phyloP scores from a whole-genome alignment of 2,888 invertebrate species.

The Nymphalis urticae region DNA sequence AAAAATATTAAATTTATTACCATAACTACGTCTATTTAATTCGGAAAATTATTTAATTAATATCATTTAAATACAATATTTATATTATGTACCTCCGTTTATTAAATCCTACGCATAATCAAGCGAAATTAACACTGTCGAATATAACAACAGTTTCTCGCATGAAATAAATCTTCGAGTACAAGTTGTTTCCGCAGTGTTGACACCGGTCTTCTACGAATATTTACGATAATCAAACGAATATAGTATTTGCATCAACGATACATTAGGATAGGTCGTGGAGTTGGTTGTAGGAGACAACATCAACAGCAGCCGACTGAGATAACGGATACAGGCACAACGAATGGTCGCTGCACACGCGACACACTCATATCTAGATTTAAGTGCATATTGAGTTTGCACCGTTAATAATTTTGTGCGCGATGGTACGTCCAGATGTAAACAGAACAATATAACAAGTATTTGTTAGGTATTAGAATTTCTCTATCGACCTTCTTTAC shows the following conservation, averaged over 20 bases:
- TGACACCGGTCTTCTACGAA: constrained; percentile 2
- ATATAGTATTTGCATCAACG: constrained; percentile 22
- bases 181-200: constrained; percentile 16
- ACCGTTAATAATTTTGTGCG: constrained; percentile 40
- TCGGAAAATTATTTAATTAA: no score
- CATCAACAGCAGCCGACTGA: constrained; percentile 43
- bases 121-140: neutral
- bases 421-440: constrained; percentile 43
- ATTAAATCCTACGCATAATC: no score
- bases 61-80: no score
- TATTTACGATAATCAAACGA: constrained; percentile 21
- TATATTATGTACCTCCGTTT: no score
- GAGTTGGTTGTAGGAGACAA: constrained; percentile 41
- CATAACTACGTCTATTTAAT: no score
- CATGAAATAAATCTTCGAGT: constrained; percentile 2
- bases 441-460: constrained; percentile 39
- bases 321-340: constrained; percentile 49
- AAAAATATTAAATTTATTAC: no score
- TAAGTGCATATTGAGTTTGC: constrained; percentile 42
- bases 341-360: constrained; percentile 62
- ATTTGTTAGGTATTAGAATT: constrained; percentile 40
- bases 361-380: constrained; percentile 48
- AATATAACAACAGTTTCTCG: neutral
- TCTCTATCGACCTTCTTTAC: constrained; percentile 42
- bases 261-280: constrained; percentile 33